Base-by-base conservation (phyloP, 2,888 invertebrate genomes). In the Oscheius sp. region DNA sequence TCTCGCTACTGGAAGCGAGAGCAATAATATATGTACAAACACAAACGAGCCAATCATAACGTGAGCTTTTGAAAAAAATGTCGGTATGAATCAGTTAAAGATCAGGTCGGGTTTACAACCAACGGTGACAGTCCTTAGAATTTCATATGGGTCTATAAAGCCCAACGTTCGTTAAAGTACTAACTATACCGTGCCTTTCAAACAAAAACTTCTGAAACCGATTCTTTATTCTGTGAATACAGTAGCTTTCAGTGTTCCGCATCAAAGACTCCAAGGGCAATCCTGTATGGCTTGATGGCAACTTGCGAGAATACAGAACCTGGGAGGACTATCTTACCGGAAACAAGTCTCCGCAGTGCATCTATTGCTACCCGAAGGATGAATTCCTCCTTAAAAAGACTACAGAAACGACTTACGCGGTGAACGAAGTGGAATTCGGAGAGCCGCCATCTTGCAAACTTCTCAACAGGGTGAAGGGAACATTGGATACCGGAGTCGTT, bases 361-460 rank as follows among this genome's bases (percentile, higher is more conserved):
- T 70, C 37, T 57, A 57, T 37, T 70, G 70, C 42, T 70, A 70
- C 47, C 55, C 57, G 2, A 37, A 35, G 35, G 58, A 70, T 29
- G 70, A 58, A 11, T 70, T 70, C 58, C 42, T 21, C 21, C 21
- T 70, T 3, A 13, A 42, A 21, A 32, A 48, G 50, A 42, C 9
- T 35, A n/a, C 21, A 55, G 53, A 51, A 32, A 4, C 4, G 9
- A 29, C 9, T 9, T 10, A 7, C n/a, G 11, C 2, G 42, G 32
- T n/a, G 55, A 53, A 55, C 42, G 53, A 55, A 21, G 21, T 58
- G 1, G n/a, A 66, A 53, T 66, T 66, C 29, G 7, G 58, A 2
- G 70, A 70, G 57, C 55, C 70, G 11, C 57, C 48, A 7, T 53
- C 70, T 35, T 58, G 70, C 21, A 55, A n/a, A 11, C 29, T 70